A percentile compares a stretch with the other conserved stretches of the same genome.
phyloP scores from a whole-genome alignment of 2,113 vertebrate species.

The Bubo bubo region DNA sequence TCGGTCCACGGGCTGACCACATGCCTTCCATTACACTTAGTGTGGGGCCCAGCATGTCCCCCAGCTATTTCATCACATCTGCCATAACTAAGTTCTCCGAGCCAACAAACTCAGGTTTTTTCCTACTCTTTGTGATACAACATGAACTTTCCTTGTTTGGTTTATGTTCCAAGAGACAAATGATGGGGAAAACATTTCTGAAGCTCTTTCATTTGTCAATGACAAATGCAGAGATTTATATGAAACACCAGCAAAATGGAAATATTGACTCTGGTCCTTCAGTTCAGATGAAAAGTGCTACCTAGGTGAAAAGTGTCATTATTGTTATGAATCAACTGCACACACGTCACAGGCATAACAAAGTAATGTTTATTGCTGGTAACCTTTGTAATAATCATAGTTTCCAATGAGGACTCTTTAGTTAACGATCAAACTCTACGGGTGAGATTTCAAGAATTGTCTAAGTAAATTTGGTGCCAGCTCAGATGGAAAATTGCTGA shows the following conservation, averaged over 20 bases:
- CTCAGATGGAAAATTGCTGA: slow-evolving; percentile 41
- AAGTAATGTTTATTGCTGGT: neutral
- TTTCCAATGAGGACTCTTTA: slow-evolving; percentile 32
- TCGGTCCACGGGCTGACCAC: neutral
- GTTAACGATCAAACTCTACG: neutral
- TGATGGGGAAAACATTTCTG: slow-evolving; percentile 69
- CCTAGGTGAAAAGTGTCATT: slow-evolving; percentile 47
- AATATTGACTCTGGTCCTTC: slow-evolving; percentile 38
- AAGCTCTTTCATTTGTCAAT: slow-evolving; percentile 58
- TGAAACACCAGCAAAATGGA: slow-evolving; percentile 58
- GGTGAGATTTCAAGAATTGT: slow-evolving; percentile 20
- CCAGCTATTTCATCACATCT: slow-evolving; percentile 50
- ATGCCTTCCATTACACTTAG: neutral
- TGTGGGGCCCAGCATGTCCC: neutral
- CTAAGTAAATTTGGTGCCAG: slow-evolving; percentile 3
- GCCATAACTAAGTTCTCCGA: neutral
- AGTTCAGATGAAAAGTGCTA: slow-evolving; percentile 37
- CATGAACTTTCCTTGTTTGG: slow-evolving; percentile 54
- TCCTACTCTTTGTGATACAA: slow-evolving; percentile 45
- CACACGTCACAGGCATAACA: slow-evolving; percentile 9
- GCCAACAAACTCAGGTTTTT: neutral
- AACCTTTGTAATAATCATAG: slow-evolving; percentile 33
- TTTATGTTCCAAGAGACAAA: slow-evolving; percentile 59
- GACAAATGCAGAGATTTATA: slow-evolving; percentile 61
- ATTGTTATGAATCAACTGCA: slow-evolving; percentile 54